Conservation (phyloP, 2,797 vertebrate species). For the Catamblyrhynchus diadema region DNA sequence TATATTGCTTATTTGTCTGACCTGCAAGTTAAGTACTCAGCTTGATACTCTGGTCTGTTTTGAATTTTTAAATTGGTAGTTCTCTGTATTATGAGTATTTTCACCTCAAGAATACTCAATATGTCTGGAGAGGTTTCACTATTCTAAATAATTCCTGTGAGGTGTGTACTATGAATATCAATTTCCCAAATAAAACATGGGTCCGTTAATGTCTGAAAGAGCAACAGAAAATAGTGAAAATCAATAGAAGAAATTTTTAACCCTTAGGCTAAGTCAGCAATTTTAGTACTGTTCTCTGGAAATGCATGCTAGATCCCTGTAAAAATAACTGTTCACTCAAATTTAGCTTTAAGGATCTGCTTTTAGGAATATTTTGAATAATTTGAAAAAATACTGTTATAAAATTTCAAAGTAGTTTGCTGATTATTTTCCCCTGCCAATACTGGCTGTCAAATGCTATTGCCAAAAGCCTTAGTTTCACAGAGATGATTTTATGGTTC, state of each 20-base stretch:
- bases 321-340: background rate
- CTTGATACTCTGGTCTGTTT: background rate
- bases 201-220: background rate
- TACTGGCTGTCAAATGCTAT: background rate
- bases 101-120: background rate
- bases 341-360: background rate
- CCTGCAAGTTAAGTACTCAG: background rate
- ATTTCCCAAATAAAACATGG: slow-evolving; percentile 20
- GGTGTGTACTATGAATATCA: slow-evolving; percentile 22
- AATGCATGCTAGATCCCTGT: background rate
- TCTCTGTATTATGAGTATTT: background rate
- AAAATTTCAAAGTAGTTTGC: background rate
- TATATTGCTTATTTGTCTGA: background rate
- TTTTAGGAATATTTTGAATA: background rate
- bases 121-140: slow-evolving; percentile 1
- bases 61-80: background rate
- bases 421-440: background rate
- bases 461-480: background rate
- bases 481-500: background rate
- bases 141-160: slow-evolving; percentile 31
- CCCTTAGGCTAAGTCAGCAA: background rate
- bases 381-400: background rate
- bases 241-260: background rate
- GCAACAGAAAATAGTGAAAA: background rate
- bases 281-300: background rate